Evolutionary conservation across 2,113 vertebrate species (phyloP).

Genomic region (Phainopepla nitens): DNA sequence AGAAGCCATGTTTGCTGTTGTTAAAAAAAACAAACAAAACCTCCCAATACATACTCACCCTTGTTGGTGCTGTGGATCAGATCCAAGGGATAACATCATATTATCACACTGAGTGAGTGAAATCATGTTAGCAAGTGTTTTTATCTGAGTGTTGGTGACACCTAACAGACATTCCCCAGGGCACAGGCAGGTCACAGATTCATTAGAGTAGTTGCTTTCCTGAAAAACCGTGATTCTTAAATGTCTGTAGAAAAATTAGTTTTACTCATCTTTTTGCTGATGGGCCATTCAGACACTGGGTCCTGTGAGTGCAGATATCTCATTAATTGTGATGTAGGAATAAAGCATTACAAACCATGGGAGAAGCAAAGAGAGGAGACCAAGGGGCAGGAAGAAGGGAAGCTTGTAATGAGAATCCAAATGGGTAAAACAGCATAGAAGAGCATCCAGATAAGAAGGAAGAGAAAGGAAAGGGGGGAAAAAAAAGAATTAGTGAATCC

Average conservation of each 20-base stretch:
- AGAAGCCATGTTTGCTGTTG: slow-evolving; percentile 4
- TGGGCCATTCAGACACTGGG: not conserved
- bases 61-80: not conserved
- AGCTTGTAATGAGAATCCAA: not conserved
- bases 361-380: not conserved
- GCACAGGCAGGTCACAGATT: not conserved
- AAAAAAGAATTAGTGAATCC: not conserved
- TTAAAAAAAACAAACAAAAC: not conserved
- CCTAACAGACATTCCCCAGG: not conserved
- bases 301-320: not conserved
- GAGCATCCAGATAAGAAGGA: not conserved
- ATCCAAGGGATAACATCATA: not conserved
- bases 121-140: not conserved
- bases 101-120: not conserved
- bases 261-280: not conserved
- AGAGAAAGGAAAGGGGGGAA: not conserved
- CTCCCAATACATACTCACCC: not conserved
- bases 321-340: not conserved
- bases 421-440: not conserved
- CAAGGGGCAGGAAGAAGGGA: not conserved
- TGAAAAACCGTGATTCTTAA: not conserved
- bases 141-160: not conserved
- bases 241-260: not conserved
- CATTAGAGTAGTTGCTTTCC: not conserved
- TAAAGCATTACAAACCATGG: not conserved